A percentile compares a stretch with the other conserved stretches of the same genome.
These are phyloP conservation scores for Phaonia tiefii DNA, from an alignment of 2,888 invertebrate species.

Conservation along the genomic window DNA sequence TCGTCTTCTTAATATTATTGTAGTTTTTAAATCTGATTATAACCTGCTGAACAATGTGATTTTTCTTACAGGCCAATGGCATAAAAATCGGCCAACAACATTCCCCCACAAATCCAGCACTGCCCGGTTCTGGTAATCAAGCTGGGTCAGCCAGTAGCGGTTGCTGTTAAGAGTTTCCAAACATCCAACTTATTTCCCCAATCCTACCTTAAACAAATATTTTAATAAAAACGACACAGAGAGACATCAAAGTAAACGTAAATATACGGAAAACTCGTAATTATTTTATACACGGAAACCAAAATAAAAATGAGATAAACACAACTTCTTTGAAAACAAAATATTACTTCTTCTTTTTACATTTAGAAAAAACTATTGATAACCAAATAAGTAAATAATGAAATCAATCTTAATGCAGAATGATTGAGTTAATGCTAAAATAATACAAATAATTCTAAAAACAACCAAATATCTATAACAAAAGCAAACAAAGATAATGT, in stretches of 20 bases:
- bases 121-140: conserved; percentile 90
- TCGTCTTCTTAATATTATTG: background rate
- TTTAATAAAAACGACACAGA: conserved; percentile 50
- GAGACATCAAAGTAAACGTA: conserved; percentile 52
- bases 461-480: conserved; percentile 48
- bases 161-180: conserved; percentile 88
- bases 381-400: conserved; percentile 41
- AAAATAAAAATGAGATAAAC: conserved; percentile 38
- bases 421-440: conserved; percentile 24
- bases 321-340: conserved; percentile 45
- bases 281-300: conserved; percentile 57
- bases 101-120: conserved; percentile 92
- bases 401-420: background rate
- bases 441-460: conserved; percentile 34
- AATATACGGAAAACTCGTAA: conserved; percentile 50
- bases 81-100: conserved; percentile 99
- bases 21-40: no score
- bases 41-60: no score
- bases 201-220: conserved; percentile 37
- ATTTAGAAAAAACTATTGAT: conserved; percentile 52
- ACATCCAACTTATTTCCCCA: conserved; percentile 13
- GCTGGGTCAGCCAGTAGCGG: conserved; percentile 90
- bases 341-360: conserved; percentile 52
- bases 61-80: conserved; percentile 93
- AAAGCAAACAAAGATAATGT: conserved; percentile 47